Evolutionary conservation across 2,888 invertebrate genomes (phyloP).

Genomic region (Spisula subtruncata): DNA sequence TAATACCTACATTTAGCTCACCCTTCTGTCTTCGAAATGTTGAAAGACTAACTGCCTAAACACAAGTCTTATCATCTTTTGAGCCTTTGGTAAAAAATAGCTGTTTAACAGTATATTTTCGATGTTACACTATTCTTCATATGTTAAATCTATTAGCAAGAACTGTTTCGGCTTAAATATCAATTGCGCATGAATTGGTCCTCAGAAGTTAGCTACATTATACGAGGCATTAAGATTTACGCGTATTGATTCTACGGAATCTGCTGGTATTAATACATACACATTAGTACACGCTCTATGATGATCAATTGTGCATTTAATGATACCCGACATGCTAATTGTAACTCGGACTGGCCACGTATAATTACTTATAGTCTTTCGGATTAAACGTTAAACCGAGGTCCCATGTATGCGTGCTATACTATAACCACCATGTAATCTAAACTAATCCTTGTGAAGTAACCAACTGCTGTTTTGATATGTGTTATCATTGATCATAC

Average conservation of each 20-base stretch:
- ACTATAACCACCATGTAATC: too few relatives aligned
- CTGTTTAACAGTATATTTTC: not conserved
- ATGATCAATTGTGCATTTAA: not conserved
- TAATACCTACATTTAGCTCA: too few relatives aligned
- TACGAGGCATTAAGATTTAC: not conserved
- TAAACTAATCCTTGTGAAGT: too few relatives aligned
- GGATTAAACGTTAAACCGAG: too few relatives aligned
- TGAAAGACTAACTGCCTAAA: not conserved
- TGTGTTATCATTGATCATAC: too few relatives aligned
- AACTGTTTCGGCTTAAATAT: not conserved
- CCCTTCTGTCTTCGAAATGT: too few relatives aligned
- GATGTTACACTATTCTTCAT: not conserved
- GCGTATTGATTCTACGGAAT: slow-evolving; percentile 3
- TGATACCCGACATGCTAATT: not conserved
- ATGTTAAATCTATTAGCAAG: not conserved
- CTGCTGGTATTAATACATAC: not conserved
- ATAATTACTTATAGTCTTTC: too few relatives aligned
- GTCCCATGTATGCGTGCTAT: too few relatives aligned
- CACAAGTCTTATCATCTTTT: not conserved
- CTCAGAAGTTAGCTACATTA: not conserved
- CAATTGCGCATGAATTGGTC: not conserved
- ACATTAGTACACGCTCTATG: not conserved
- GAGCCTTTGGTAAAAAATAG: not conserved
- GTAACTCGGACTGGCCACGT: too few relatives aligned
- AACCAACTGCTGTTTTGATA: too few relatives aligned